Percentiles rank a stretch among this genome's conserved stretches.
Conservation (phyloP, 2,797 vertebrate species). For the Scolopax bukidnonensis region DNA sequence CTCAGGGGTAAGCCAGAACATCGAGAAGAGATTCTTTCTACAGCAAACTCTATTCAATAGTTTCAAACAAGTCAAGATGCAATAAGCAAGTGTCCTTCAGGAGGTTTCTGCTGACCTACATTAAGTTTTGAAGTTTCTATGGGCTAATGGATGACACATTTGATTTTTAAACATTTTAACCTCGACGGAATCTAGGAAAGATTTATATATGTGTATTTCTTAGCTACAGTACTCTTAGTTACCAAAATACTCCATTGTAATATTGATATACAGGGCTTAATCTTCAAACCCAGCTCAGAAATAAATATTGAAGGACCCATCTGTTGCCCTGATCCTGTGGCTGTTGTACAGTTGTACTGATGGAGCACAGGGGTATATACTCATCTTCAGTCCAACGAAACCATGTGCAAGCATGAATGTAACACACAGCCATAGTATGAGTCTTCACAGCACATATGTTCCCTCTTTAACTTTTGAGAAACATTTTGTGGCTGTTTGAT, state of each 20-base stretch:
- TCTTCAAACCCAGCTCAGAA: not conserved
- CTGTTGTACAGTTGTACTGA: not conserved
- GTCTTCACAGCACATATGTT: not conserved
- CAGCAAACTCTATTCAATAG: not conserved
- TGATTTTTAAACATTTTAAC: not conserved
- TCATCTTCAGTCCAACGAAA: not conserved
- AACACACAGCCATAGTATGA: not conserved
- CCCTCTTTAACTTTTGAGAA: not conserved
- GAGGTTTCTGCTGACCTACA: not conserved
- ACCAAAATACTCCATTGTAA: not conserved
- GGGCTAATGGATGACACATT: not conserved
- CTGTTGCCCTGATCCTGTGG: not conserved
- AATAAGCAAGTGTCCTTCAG: not conserved
- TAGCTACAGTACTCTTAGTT: not conserved
- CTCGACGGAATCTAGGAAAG: not conserved
- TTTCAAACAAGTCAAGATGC: not conserved
- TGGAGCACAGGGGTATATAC: too few relatives aligned
- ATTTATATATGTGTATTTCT: not conserved
- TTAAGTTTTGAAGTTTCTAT: not conserved
- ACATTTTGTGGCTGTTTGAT: not conserved
- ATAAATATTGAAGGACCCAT: not conserved
- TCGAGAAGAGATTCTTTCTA: not conserved
- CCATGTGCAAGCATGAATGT: fast-evolving
- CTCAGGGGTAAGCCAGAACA: fast-evolving
- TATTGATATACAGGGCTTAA: not conserved